These are phyloP conservation scores for Operophtera brumata DNA, from an alignment of 2,888 invertebrate species.

Conservation along the genomic window DNA sequence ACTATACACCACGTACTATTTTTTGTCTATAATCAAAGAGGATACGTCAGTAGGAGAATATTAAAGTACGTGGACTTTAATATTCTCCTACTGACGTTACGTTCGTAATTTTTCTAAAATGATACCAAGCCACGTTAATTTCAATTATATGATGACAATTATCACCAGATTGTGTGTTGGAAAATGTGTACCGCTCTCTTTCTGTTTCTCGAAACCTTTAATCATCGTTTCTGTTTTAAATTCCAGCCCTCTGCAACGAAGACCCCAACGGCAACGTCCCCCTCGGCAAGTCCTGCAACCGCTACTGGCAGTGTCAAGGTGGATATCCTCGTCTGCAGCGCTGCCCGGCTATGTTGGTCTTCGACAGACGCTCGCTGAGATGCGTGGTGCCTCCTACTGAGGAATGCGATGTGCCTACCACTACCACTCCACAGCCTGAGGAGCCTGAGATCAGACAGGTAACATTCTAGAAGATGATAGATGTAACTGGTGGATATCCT, in stretches of 20 bases:
- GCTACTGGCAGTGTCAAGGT: conserved; percentile 97
- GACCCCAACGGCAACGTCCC: conserved; percentile 95
- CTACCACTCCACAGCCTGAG: conserved; percentile 83
- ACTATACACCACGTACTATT: too few relatives aligned
- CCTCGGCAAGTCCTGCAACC: conserved; percentile 94
- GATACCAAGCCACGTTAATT: too few relatives aligned
- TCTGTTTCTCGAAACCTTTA: too few relatives aligned
- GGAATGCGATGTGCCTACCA: conserved; percentile 92
- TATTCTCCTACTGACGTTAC: too few relatives aligned
- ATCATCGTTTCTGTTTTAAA: not conserved
- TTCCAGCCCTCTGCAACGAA: conserved; percentile 92
- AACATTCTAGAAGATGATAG: conserved; percentile 6
- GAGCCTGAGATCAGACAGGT: conserved; percentile 68
- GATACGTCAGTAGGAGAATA: too few relatives aligned
- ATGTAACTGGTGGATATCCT: not conserved
- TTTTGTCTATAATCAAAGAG: too few relatives aligned
- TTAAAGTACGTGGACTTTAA: too few relatives aligned
- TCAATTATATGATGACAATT: too few relatives aligned
- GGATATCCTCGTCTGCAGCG: conserved; percentile 95
- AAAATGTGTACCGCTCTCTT: too few relatives aligned
- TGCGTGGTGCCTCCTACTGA: conserved; percentile 95
- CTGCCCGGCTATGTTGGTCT: conserved; percentile 94
- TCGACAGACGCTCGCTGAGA: conserved; percentile 89
- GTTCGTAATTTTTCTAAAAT: too few relatives aligned
- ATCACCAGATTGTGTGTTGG: too few relatives aligned